Conservation (phyloP, 2,888 invertebrate species). For the Gonocerus acuteangulatus region DNA sequence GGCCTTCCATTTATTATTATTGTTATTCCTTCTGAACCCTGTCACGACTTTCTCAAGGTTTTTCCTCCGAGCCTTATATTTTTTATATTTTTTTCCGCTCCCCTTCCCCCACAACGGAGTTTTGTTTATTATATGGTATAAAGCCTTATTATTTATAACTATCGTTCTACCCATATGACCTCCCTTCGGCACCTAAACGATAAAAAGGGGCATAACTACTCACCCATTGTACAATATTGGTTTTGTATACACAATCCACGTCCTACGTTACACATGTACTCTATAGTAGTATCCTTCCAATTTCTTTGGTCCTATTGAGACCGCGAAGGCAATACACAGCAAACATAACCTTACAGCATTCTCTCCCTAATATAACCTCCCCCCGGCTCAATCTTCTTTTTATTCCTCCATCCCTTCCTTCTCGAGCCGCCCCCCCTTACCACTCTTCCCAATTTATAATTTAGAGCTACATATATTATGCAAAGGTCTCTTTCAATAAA, state of each 20-base stretch:
- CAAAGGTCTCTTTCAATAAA: slow-evolving; percentile 24
- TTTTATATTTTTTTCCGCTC: no score
- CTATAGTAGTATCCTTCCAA: slow-evolving; percentile 3
- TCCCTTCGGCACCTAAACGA: not conserved
- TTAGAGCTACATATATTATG: slow-evolving; percentile 24
- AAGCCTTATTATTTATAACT: slow-evolving; percentile 34
- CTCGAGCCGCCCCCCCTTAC: slow-evolving; percentile 7
- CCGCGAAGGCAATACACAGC: slow-evolving; percentile 9
- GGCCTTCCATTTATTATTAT: slow-evolving; percentile 37
- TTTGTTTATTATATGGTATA: slow-evolving; percentile 33
- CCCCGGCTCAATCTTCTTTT: slow-evolving; percentile 24
- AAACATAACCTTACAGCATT: slow-evolving; percentile 33
- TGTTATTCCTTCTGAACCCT: slow-evolving; percentile 36
- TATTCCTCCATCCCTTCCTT: slow-evolving; percentile 14
- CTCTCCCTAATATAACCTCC: slow-evolving; percentile 24
- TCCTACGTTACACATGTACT: slow-evolving; percentile 24
- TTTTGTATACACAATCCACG: slow-evolving; percentile 24
- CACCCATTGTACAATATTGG: slow-evolving; percentile 28
- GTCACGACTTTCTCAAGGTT: slow-evolving; percentile 32
- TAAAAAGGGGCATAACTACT: slow-evolving; percentile 14
- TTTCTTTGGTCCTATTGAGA: slow-evolving; percentile 22
- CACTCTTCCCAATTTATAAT: slow-evolving; percentile 20
- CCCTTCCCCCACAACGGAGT: slow-evolving; percentile 3
- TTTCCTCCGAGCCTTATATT: slow-evolving; percentile 22
- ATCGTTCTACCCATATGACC: slow-evolving; percentile 20